A percentile compares a stretch with the other conserved stretches of the same genome.
Conservation (phyloP, 1,140 invertebrate genomes). For the Sesamia nonagrioides region DNA sequence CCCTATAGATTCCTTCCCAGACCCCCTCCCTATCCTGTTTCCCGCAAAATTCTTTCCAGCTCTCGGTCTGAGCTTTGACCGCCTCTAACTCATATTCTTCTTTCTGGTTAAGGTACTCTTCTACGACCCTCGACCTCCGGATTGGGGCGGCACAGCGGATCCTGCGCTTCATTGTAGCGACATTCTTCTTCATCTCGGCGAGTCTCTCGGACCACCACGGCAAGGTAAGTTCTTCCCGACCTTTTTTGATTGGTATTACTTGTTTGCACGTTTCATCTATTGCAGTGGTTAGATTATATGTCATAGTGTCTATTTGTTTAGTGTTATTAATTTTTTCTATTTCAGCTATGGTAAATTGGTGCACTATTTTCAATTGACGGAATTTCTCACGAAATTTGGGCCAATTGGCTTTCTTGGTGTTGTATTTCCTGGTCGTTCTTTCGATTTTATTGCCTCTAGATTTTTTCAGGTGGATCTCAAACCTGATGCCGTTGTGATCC, state of each 20-base stretch:
- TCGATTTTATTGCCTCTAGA: not conserved
- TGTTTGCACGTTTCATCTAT: not conserved
- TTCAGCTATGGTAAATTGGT: too few relatives aligned
- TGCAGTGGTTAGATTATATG: not conserved
- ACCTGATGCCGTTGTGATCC: not conserved
- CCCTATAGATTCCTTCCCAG: constrained; percentile 27
- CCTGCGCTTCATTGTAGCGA: not conserved
- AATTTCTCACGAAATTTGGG: not conserved
- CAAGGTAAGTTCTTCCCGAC: not conserved
- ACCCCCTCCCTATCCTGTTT: constrained; percentile 22
- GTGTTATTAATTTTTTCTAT: too few relatives aligned
- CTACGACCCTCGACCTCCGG: too few relatives aligned
- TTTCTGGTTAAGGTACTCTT: too few relatives aligned
- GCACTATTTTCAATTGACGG: too few relatives aligned
- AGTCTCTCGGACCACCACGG: constrained; percentile 43
- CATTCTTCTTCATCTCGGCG: constrained; percentile 17
- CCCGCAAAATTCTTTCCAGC: constrained; percentile 40
- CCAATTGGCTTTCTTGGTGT: not conserved
- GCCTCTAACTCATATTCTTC: constrained; percentile 15
- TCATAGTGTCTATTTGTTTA: too few relatives aligned
- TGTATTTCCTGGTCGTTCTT: not conserved
- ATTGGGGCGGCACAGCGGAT: too few relatives aligned
- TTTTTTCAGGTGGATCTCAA: not conserved
- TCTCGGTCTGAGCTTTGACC: constrained; percentile 6
- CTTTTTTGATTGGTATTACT: constrained; percentile 9